Percentiles rank a stretch among this genome's conserved stretches.
Evolutionary conservation across 2,797 vertebrate genomes (phyloP).

Genomic region (Martes flavigula): DNA sequence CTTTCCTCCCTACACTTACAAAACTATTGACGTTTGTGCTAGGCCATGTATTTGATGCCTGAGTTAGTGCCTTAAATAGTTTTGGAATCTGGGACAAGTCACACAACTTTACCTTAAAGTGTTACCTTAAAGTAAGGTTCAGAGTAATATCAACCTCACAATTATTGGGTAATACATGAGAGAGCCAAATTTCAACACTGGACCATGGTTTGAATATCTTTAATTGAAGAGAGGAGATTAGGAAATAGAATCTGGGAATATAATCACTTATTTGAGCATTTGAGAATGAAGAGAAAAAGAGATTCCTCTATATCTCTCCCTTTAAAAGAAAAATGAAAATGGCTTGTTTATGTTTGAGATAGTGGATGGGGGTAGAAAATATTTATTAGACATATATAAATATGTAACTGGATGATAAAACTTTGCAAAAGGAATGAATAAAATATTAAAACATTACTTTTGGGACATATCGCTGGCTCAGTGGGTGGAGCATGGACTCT

Average conservation of each 20-base stretch:
- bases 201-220: not conserved
- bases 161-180: not conserved
- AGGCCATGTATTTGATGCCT: not conserved
- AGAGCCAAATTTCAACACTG: not conserved
- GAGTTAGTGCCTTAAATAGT: not conserved
- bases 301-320: not conserved
- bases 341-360: not conserved
- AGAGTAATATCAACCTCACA: not conserved
- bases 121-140: not conserved
- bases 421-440: not conserved
- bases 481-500: not conserved
- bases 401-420: not conserved
- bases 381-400: not conserved
- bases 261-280: not conserved
- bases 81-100: conserved; percentile 11
- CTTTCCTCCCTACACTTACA: not conserved
- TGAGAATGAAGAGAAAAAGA: not conserved
- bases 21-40: not conserved
- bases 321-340: not conserved
- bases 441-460: not conserved
- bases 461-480: not conserved
- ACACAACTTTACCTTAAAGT: not conserved
- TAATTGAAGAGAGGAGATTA: not conserved
- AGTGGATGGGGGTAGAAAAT: not conserved
- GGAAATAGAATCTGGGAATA: not conserved